Conservation (phyloP, 1,140 invertebrate genomes). For the Drosophila rhopaloa region DNA sequence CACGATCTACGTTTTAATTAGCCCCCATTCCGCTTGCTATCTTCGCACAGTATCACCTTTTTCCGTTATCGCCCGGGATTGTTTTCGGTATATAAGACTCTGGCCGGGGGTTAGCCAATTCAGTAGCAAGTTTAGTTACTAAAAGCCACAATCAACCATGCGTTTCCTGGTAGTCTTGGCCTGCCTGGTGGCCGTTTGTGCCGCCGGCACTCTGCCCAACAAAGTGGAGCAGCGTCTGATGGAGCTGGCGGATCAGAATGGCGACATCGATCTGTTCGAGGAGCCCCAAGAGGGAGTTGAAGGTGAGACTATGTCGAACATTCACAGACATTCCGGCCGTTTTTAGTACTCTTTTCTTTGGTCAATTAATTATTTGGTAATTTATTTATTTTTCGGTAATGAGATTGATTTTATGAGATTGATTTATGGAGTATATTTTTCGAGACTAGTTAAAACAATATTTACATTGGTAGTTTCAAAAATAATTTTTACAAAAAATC, state of each 20-base stretch:
- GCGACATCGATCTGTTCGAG: slow-evolving; percentile 65
- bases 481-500: no score
- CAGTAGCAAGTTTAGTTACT: slow-evolving; percentile 60
- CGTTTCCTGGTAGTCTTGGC: slow-evolving; percentile 78
- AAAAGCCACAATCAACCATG: slow-evolving; percentile 57
- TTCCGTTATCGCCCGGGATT: slow-evolving; percentile 19
- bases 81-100: slow-evolving; percentile 60
- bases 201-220: slow-evolving; percentile 64
- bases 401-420: no score
- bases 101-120: slow-evolving; percentile 17
- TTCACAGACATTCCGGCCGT: background rate
- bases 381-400: no score
- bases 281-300: slow-evolving; percentile 61
- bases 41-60: slow-evolving; percentile 22
- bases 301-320: slow-evolving; percentile 46
- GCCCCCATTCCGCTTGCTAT: slow-evolving; percentile 28
- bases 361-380: no score
- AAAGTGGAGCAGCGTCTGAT: slow-evolving; percentile 60
- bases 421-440: no score
- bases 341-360: background rate
- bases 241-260: slow-evolving; percentile 59
- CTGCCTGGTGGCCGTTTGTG: slow-evolving; percentile 65
- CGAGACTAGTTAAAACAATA: no score
- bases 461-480: no score
- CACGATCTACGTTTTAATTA: slow-evolving; percentile 61